A percentile compares a stretch with the other conserved stretches of the same genome.
phyloP scores from a whole-genome alignment of 2,888 invertebrate genomes.

The Flexamia atlantica region DNA sequence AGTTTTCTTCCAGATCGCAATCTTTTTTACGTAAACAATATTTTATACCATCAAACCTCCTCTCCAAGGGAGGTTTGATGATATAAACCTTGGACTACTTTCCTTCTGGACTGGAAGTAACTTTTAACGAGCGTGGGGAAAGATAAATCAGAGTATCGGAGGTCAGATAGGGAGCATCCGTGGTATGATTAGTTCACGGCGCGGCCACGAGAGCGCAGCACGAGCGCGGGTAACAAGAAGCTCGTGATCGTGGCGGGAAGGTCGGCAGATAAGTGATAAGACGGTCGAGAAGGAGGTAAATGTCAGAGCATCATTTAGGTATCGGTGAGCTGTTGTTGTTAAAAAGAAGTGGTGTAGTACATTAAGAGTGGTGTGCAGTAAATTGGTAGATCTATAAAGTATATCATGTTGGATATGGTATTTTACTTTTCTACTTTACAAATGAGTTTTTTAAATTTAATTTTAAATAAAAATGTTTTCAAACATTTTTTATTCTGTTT shows the following conservation, averaged over 20 bases:
- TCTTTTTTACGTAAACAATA: too few species aligned
- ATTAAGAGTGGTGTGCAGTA: too few species aligned
- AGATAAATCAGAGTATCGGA: slow-evolving; percentile 24
- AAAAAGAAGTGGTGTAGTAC: too few species aligned
- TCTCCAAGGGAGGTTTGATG: too few species aligned
- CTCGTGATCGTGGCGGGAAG: slow-evolving; percentile 14
- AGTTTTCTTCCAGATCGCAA: too few species aligned
- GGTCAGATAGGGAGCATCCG: slow-evolving; percentile 16
- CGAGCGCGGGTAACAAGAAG: slow-evolving; percentile 28
- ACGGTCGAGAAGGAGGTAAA: background rate
- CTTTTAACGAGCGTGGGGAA: slow-evolving; percentile 2
- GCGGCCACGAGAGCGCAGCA: slow-evolving; percentile 16
- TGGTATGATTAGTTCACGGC: slow-evolving; percentile 20
- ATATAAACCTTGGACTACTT: background rate
- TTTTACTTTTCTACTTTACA: too few species aligned
- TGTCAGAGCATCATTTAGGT: slow-evolving; percentile 7
- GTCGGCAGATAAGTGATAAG: background rate
- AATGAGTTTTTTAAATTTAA: too few species aligned
- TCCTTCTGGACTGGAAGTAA: background rate
- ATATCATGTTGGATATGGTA: too few species aligned
- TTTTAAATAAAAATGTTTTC: too few species aligned
- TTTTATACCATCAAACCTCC: too few species aligned
- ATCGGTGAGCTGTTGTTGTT: background rate
- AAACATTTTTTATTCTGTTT: too few species aligned
- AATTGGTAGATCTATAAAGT: too few species aligned